Evolutionary conservation across 1,140 invertebrate species (phyloP).

Genomic region (Dreissena rostriformis): DNA sequence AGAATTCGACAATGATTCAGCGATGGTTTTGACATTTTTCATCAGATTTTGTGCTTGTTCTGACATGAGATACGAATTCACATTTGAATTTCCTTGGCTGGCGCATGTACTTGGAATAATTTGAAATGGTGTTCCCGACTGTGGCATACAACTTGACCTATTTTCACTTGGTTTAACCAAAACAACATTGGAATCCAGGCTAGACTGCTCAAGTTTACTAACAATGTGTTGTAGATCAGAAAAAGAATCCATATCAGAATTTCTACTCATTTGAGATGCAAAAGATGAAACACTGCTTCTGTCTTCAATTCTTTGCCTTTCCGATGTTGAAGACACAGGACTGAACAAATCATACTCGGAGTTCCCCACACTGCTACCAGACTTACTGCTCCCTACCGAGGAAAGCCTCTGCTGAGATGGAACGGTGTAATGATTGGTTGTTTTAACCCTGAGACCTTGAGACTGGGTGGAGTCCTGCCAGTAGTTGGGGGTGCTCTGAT

Average conservation of each 20-base stretch:
- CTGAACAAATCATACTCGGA: conserved; percentile 10
- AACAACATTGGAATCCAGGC: not conserved
- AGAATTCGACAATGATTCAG: conserved; percentile 32
- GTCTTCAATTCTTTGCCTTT: conserved; percentile 17
- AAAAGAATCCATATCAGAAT: conserved; percentile 41
- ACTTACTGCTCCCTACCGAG: no score
- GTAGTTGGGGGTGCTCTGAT: conserved; percentile 53
- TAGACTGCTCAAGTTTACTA: conserved; percentile 15
- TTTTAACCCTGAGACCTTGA: no score
- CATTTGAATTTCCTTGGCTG: no score
- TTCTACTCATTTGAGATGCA: conserved; percentile 33
- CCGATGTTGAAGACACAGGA: not conserved
- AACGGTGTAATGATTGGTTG: no score
- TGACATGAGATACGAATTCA: not conserved
- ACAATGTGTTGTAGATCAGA: conserved; percentile 31
- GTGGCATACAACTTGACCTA: no score
- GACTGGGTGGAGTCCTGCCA: conserved; percentile 30
- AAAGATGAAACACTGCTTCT: conserved; percentile 47
- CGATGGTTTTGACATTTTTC: conserved; percentile 51
- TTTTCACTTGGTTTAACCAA: no score
- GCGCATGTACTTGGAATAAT: no score
- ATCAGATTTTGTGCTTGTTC: conserved; percentile 34
- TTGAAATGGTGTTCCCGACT: no score
- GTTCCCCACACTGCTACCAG: not conserved
- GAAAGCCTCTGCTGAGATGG: no score